A percentile compares a stretch with the other conserved stretches of the same genome.
phyloP scores from a whole-genome alignment of 2,888 invertebrate genomes.

The Leucophenga montana region DNA sequence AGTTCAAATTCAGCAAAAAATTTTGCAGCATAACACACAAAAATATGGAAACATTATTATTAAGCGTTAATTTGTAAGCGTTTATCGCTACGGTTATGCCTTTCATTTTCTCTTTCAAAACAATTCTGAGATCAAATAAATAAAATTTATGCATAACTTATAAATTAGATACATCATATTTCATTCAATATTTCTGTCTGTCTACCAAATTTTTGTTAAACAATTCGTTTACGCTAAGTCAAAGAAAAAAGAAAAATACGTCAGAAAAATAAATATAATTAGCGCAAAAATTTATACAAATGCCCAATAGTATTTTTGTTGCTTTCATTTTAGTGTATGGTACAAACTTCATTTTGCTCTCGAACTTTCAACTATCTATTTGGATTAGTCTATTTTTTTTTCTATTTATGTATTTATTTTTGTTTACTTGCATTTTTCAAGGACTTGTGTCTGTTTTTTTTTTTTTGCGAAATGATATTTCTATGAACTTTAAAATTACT shows the following conservation, averaged over 20 bases:
- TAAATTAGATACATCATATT: slow-evolving; percentile 56
- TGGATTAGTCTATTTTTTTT: slow-evolving; percentile 45
- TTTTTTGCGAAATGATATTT: slow-evolving; percentile 42
- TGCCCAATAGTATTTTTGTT: slow-evolving; percentile 27
- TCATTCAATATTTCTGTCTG: slow-evolving; percentile 12
- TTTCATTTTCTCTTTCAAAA: slow-evolving; percentile 36
- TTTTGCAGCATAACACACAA: background rate
- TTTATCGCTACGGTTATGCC: slow-evolving; percentile 32
- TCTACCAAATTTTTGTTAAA: background rate
- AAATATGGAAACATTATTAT: background rate
- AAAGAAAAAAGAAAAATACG: slow-evolving; percentile 5
- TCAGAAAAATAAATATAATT: slow-evolving; percentile 8
- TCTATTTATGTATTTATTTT: slow-evolving; percentile 34
- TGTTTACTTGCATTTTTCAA: slow-evolving; percentile 39
- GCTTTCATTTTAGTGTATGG: slow-evolving; percentile 30
- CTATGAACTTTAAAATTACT: slow-evolving; percentile 61
- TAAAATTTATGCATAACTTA: slow-evolving; percentile 50
- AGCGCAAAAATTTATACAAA: slow-evolving; percentile 33
- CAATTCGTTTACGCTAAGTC: background rate
- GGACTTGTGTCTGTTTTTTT: slow-evolving; percentile 42
- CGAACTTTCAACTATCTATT: slow-evolving; percentile 18
- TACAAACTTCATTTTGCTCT: slow-evolving; percentile 14
- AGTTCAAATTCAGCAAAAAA: slow-evolving; percentile 4
- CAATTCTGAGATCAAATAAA: slow-evolving; percentile 63
- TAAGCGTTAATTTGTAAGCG: background rate